Evolutionary conservation across 2,888 invertebrate genomes (phyloP).

Genomic region (Philaethria dido): DNA sequence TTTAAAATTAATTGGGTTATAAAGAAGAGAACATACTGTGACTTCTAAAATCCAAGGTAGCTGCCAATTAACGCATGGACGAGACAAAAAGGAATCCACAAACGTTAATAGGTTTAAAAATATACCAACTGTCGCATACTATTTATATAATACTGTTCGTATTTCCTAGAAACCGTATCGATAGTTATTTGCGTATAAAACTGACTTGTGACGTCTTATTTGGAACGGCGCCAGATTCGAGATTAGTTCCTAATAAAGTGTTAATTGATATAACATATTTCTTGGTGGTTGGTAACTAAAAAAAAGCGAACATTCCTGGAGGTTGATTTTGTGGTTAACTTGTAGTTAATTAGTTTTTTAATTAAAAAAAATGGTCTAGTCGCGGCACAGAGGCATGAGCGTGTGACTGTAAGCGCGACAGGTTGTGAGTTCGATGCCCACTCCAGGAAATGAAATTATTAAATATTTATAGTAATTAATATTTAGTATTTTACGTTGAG

Average conservation of each 20-base stretch:
- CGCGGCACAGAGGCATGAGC: no score
- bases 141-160: conserved; percentile 40
- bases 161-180: conserved; percentile 43
- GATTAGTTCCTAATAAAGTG: conserved; percentile 21
- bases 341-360: no score
- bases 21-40: not conserved
- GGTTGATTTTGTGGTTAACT: not conserved
- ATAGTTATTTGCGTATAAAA: conserved; percentile 50
- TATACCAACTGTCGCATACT: conserved; percentile 35
- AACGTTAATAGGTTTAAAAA: conserved; percentile 34
- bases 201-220: conserved; percentile 40
- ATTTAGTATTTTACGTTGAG: no score
- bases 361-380: no score
- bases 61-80: not conserved
- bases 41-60: not conserved
- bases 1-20: no score
- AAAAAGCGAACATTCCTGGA: not conserved
- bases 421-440: no score
- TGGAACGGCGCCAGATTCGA: conserved; percentile 40
- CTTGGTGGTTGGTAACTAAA: not conserved
- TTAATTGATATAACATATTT: conserved; percentile 22
- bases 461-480: no score
- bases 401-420: no score
- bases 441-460: no score
- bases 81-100: conserved; percentile 4